Base-by-base conservation (phyloP, 1,140 invertebrate genomes). In the Caerostris darwini region DNA sequence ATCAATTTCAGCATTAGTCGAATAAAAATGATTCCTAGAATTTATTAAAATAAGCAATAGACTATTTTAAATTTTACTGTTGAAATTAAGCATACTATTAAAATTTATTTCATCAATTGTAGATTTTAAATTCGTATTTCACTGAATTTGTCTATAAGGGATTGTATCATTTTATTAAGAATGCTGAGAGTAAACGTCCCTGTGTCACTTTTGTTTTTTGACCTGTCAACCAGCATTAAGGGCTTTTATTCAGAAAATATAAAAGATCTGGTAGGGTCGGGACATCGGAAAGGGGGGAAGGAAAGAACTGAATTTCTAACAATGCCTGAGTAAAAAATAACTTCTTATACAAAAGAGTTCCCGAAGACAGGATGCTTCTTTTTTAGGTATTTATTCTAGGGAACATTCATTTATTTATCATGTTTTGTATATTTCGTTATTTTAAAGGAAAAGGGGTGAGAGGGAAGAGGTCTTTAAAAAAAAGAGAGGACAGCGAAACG, bases 381-480 rank as follows among this genome's bases (percentile, higher is more conserved):
- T 91, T 91, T 91, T 82, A 82, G 53, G 57, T 91, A 82, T 91
- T 91, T 91, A 91, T 91, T 91, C 77, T 71, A 10, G 57, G 57
- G 19, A 82, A 91, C 90, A 91, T 91, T 91, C 71, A 91, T 91
- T 91, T 91, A 91, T 91, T 91, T 91, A 91, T 82, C 56, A 17
- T 82, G 77, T 91, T 91, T n/a, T 81, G 71, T 91, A 82, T 82
- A 61, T 82, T 91, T 90, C 67, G 34, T 90, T 82, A 91, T 82
- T 81, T 82, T 91, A 54, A 61, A 61, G n/a, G 19, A 17, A 82
- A 82, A 58, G 59, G 77, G 19, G 71, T 17, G 4, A 59, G 19
- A 34, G 56, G 53, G 61, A 50, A 61, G 17, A 64, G 57, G 58
- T 82, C 64, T 71, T 90, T 64, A 90, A 67, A 77, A 54, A 17